Conservation (phyloP, 2,113 vertebrate species). For the Bagarius yarrelli region DNA sequence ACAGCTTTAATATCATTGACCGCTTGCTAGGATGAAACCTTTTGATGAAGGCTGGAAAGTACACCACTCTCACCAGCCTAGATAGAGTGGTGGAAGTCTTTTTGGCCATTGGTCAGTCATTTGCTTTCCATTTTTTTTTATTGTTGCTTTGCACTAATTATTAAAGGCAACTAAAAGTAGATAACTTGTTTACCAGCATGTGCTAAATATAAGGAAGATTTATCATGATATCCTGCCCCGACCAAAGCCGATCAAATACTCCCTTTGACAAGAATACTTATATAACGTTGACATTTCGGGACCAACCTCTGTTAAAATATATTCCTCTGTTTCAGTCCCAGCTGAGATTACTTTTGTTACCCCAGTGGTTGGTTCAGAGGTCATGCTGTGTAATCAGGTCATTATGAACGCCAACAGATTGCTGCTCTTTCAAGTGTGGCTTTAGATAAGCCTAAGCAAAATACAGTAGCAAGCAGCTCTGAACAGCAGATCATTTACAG, state of each 20-base stretch:
- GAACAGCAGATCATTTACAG: conserved; percentile 42
- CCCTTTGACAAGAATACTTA: background rate
- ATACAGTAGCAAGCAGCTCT: background rate
- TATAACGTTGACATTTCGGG: background rate
- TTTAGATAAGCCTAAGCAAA: conserved; percentile 53
- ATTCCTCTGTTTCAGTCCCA: conserved; percentile 9
- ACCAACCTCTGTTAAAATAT: conserved; percentile 16
- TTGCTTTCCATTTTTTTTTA: background rate
- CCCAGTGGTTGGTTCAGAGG: conserved; percentile 43
- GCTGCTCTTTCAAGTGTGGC: conserved; percentile 51
- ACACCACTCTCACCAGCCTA: background rate
- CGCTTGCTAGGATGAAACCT: background rate
- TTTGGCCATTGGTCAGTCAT: background rate
- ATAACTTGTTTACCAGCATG: background rate
- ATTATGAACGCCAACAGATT: conserved; percentile 46
- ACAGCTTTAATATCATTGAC: background rate
- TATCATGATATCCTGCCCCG: background rate
- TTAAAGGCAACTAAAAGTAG: background rate
- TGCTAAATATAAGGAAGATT: background rate
- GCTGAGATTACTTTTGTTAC: conserved; percentile 33
- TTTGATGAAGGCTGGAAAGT: background rate
- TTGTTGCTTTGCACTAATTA: background rate
- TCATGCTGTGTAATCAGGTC: conserved; percentile 51
- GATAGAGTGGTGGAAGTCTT: background rate
- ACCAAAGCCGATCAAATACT: background rate